Evolutionary conservation across 1,140 invertebrate species (phyloP), one percentile per base, ranked within the genome.

Genomic region (Neotoxoptera formosana): DNA sequence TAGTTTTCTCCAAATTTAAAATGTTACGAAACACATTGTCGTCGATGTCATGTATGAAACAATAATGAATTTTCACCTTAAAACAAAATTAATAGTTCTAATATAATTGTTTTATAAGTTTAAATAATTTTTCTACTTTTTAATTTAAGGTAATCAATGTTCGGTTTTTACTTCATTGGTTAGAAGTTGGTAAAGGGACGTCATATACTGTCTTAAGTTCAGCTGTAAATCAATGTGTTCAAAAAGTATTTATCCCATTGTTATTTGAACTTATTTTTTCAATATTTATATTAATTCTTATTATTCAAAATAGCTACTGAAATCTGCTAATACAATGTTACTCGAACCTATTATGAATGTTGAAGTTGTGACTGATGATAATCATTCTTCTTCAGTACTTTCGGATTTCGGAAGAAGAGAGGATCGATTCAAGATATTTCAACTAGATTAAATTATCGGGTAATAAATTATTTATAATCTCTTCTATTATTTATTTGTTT

Each of bases 301-400:
- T n/a, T n/a, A n/a, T n/a, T n/a, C n/a, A n/a, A n/a, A n/a, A n/a
- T 94, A 98, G 97, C 94, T 98, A 47, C 95, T 99, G 48, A 95
- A 96, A 93, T 94, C 96, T 92, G 96, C 96, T 1, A 95, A 96
- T 1, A 96, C 96, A 0, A 94, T 96, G 11, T 95, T 99, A 11
- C 94, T 98, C 91, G 98, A 99, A 95, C 99, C 99, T 20, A 96
- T 99, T 67, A 99, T 99, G 98, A 94, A 95, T 41, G 93, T 99
- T 48, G 97, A 99, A 96, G 96, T 99, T 88, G 96, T 97, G n/a
- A 96, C 96, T 11, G 96, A 97, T 30, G 96, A 97, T 94, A 96
- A 96, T 30, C 96, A 96, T 94, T 95, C 97, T 0, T 96, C 97
- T 51, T 94, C 94, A 1, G 96, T 99, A 20, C 94, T 98, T 86